Conservation (phyloP, 2,113 vertebrate genomes). For the Gasterosteus aculeatus region DNA sequence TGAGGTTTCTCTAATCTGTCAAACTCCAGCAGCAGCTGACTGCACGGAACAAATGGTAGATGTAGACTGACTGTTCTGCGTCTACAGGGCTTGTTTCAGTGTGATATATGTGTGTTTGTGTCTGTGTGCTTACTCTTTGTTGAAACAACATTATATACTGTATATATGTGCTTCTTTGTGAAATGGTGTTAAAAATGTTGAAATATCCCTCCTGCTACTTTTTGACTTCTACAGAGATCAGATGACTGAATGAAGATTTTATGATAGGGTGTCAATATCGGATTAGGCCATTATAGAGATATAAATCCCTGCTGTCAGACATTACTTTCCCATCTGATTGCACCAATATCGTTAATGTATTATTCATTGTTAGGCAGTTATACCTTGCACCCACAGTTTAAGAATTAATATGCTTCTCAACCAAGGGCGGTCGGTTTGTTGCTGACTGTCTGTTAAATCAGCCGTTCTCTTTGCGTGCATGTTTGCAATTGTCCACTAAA, state of each 20-base stretch:
- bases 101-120: slow-evolving; percentile 3
- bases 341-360: neutral
- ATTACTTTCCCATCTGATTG: neutral
- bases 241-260: neutral
- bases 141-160: slow-evolving; percentile 7
- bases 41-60: slow-evolving; percentile 31
- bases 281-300: neutral
- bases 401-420: neutral
- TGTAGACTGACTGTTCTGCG: slow-evolving; percentile 28
- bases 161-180: neutral
- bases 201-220: neutral
- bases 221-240: slow-evolving; percentile 5
- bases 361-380: neutral
- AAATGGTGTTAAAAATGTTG: slow-evolving; percentile 9
- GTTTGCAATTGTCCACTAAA: too few species aligned
- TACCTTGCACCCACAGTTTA: slow-evolving; percentile 1
- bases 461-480: neutral
- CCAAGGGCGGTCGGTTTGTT: neutral
- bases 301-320: neutral
- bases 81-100: slow-evolving; percentile 32
- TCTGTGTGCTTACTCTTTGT: slow-evolving; percentile 1
- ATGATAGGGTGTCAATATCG: neutral
- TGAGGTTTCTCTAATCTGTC: slow-evolving; percentile 53
- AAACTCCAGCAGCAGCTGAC: slow-evolving; percentile 31
- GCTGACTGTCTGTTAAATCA: neutral